These are phyloP conservation scores for Leptodactylus fuscus DNA, from an alignment of 2,113 vertebrate genomes.

Conservation along the genomic window DNA sequence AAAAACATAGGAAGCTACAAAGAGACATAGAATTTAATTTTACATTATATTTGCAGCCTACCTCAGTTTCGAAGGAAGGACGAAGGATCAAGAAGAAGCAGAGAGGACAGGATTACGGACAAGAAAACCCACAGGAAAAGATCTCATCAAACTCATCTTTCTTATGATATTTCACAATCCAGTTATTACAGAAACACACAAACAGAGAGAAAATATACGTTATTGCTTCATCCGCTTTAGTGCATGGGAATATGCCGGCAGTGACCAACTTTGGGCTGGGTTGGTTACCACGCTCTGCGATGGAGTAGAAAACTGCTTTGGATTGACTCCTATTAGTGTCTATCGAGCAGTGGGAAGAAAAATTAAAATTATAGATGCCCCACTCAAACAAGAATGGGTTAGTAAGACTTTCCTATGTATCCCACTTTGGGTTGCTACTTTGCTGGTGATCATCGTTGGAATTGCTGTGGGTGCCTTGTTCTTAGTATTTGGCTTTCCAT, in stretches of 20 bases:
- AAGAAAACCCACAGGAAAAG: constrained; percentile 58
- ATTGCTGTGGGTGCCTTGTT: constrained; percentile 63
- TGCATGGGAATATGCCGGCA: constrained; percentile 85
- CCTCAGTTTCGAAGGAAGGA: constrained; percentile 67
- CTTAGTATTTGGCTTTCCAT: constrained; percentile 62
- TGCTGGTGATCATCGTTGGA: constrained; percentile 63
- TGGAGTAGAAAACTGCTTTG: constrained; percentile 74
- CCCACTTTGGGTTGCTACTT: constrained; percentile 72
- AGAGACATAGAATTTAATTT: background rate
- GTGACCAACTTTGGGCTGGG: constrained; percentile 83
- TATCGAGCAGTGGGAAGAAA: constrained; percentile 71
- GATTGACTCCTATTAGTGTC: constrained; percentile 72
- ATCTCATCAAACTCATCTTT: constrained; percentile 67
- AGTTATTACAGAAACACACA: constrained; percentile 70
- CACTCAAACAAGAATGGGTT: constrained; percentile 67
- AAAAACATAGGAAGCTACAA: too few relatives aligned
- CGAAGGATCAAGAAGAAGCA: constrained; percentile 63
- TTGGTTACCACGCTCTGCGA: constrained; percentile 76
- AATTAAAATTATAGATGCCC: constrained; percentile 61
- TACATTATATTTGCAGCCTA: constrained; percentile 64
- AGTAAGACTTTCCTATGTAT: constrained; percentile 74
- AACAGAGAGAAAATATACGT: constrained; percentile 64
- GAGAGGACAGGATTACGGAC: constrained; percentile 60
- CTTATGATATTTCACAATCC: constrained; percentile 77
- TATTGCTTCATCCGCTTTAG: constrained; percentile 80